Evolutionary conservation across 1,140 invertebrate genomes (phyloP), one percentile per base, ranked within the genome.

Genomic region (Camponotus pennsylvanicus): DNA sequence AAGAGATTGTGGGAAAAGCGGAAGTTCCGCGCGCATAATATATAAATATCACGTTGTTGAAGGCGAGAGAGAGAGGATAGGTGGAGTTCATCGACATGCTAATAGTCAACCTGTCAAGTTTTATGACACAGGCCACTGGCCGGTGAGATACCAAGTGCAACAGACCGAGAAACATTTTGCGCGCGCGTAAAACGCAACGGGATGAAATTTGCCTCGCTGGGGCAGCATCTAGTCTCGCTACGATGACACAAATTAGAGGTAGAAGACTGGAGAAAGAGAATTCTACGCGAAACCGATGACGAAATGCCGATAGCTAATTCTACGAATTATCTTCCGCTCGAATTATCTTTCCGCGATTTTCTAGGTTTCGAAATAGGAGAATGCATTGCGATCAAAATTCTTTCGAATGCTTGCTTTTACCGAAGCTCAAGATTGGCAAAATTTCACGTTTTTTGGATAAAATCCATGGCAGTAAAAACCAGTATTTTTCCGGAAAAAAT

Each of bases 41-140:
- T 75, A 80, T 69, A 69, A 69, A 70, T 55, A 70, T 57, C 32
- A 37, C 59, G 40, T 77, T 13, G 34, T 57, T n/a, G 45, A 27
- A 49, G 49, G n/a, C 27, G 40, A 18, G 13, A 52, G 15, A 52
- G 49, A 52, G 4, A 52, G 13, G 42, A 45, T 71, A 15, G 18
- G 59, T 37, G 0, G 52, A 61, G 55, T 83, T 83, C 79, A 75
- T 73, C 55, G 67, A 83, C 79, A 83, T 21, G 59, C 55, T 83
- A 73, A 75, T 61, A 13, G 69, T 49, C 40, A 75, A 83, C 55
- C 69, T 75, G 79, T 75, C 79, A 80, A 71, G 52, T 83, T 83
- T 71, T 37, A 49, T 61, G 69, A 73, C 69, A 40, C 55, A 61
- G 40, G 57, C 52, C 67, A 71, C 32, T 82, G 67, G 49, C 52